These are phyloP conservation scores for Oplegnathus fasciatus DNA, from an alignment of 2,113 vertebrate species.

Conservation along the genomic window DNA sequence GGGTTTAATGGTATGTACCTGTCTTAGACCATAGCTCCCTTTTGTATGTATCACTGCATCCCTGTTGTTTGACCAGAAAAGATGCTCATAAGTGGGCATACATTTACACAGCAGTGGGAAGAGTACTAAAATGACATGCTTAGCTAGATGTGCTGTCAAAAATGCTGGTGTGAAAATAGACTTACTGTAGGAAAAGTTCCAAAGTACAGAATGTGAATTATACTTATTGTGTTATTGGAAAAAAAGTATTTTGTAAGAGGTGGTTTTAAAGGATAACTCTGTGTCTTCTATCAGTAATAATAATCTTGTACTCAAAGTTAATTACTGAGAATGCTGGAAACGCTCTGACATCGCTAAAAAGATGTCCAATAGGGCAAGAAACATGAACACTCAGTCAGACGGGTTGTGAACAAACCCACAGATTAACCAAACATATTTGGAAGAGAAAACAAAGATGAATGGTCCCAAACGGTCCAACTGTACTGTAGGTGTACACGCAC, in stretches of 20 bases:
- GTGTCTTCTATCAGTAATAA: neutral
- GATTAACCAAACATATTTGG: neutral
- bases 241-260: neutral
- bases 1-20: neutral
- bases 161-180: neutral
- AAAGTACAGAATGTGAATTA: neutral
- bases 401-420: neutral
- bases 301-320: neutral
- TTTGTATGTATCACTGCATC: neutral
- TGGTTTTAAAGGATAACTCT: neutral
- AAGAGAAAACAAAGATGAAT: neutral
- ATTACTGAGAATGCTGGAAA: neutral
- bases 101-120: conserved; percentile 1
- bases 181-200: neutral
- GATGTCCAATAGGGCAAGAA: neutral
- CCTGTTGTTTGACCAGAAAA: conserved; percentile 3
- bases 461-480: neutral
- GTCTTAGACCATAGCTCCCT: neutral
- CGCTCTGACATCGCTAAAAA: neutral
- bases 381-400: neutral
- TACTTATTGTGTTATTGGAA: neutral
- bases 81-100: conserved; percentile 4
- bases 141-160: neutral
- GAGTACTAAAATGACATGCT: conserved; percentile 1
- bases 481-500: neutral